Base-by-base conservation (phyloP, 2,113 vertebrate species). In the Calidris pygmaea region DNA sequence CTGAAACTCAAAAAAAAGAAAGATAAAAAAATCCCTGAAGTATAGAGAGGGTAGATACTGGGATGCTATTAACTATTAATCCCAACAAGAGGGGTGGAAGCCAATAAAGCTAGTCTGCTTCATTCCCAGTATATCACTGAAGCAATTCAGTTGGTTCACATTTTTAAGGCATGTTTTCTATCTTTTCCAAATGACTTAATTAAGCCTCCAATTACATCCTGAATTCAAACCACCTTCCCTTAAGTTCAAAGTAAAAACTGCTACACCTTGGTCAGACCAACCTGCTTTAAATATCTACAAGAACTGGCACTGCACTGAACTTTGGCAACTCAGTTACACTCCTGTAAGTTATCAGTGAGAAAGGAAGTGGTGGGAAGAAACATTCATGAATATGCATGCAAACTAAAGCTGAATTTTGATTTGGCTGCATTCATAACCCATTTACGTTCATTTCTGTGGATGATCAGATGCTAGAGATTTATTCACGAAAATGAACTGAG, bases 371-470 rank as follows among this genome's bases (percentile, higher is more conserved):
- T 62, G 27, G 55, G 50, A 84, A 86, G 71, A 73, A 88, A 74
- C 16, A 52, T 12, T 78, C 56, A 92, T 87, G 86, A 90, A 95
- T 80, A 90, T 84, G 59, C 86, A 96, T 71, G 8, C 10, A 68
- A 77, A 81, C 71, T 78, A 18, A 81, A 93, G 63, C 35, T 89
- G 85, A 91, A 81, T 94, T 93, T 93, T 91, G 6, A 93, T 96
- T 93, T 96, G 92, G 82, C 71, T 94, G 85, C 88, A 85, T 94
- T 95, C 90, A 80, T 85, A 93, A 94, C 34, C 39, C 72, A 65
- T 92, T 94, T 95, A 63, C 55, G 59, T 90, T 97, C 41, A 70
- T 82, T 96, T 95, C 74, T 94, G 68, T 66, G 87, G 76, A 52
- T 79, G 74, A 96, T 89, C 91, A 91, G 75, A 55, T 81, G 87